These are phyloP conservation scores for Meloe dianella DNA, from an alignment of 2,888 invertebrate genomes.

Conservation along the genomic window DNA sequence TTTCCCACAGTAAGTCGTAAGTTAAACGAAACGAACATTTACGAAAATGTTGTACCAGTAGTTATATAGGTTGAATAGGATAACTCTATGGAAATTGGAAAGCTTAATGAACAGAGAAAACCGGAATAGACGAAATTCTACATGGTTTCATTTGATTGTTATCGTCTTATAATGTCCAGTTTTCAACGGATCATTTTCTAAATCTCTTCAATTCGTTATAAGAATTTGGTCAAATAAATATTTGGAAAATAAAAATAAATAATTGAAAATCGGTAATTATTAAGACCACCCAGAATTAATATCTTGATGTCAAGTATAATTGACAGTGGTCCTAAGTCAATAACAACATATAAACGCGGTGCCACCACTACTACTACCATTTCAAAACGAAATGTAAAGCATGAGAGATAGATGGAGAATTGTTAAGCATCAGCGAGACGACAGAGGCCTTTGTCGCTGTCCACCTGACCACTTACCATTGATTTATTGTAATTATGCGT, in stretches of 20 bases:
- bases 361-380: background rate
- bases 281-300: conserved; percentile 30
- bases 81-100: conserved; percentile 29
- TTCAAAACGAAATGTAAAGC: background rate
- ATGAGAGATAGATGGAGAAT: background rate
- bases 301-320: conserved; percentile 15
- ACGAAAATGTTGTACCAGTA: background rate
- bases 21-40: conserved; percentile 16
- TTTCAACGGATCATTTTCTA: background rate
- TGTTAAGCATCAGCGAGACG: conserved; percentile 4
- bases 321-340: conserved; percentile 27
- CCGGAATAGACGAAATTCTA: conserved; percentile 6
- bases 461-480: conserved; percentile 47
- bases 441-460: conserved; percentile 33
- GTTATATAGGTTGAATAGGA: background rate
- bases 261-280: background rate
- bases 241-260: background rate
- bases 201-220: background rate
- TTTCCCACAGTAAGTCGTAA: conserved; percentile 24
- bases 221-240: background rate
- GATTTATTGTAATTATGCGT: conserved; percentile 48
- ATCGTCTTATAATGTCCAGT: conserved; percentile 6
- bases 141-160: conserved; percentile 27
- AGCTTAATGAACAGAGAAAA: conserved; percentile 27
- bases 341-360: conserved; percentile 22